phyloP scores from a whole-genome alignment of 2,113 vertebrate species.

The Colistium nudipinnis region DNA sequence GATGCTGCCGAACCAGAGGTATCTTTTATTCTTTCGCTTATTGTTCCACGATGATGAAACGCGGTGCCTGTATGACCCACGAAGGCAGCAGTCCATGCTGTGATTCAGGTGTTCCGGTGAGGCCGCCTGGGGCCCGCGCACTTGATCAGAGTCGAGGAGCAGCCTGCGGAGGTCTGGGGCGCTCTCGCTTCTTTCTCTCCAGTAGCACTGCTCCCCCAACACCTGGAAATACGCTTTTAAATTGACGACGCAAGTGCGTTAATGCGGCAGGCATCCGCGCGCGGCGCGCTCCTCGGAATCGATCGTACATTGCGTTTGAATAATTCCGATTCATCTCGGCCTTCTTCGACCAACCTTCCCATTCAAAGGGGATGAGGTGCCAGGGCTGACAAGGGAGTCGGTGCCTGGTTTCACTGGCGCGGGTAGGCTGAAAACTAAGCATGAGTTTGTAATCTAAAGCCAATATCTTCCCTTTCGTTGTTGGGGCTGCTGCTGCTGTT shows the following conservation, averaged over 20 bases:
- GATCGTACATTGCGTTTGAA: background rate
- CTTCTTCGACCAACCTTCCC: background rate
- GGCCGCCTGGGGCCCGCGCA: no score
- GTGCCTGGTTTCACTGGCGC: background rate
- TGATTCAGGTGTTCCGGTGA: no score
- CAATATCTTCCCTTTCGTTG: slow-evolving; percentile 27
- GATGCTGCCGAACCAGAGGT: no score
- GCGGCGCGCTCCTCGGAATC: slow-evolving; percentile 1
- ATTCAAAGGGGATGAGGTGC: slow-evolving; percentile 1
- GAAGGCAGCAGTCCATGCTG: no score
- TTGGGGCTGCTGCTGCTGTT: slow-evolving; percentile 30
- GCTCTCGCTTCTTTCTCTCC: no score
- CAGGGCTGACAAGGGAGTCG: background rate
- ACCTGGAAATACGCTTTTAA: background rate
- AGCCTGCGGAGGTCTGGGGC: no score
- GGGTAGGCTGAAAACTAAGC: background rate
- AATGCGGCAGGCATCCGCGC: background rate
- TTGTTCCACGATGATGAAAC: no score
- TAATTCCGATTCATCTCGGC: background rate
- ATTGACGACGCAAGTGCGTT: no score
- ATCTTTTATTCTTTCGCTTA: no score
- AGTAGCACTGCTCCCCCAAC: no score
- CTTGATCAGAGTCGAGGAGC: no score
- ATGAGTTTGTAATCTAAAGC: background rate
- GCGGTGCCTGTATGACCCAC: no score